Evolutionary conservation across 2,888 invertebrate species (phyloP).

Genomic region (Lithophane semibrunnea): DNA sequence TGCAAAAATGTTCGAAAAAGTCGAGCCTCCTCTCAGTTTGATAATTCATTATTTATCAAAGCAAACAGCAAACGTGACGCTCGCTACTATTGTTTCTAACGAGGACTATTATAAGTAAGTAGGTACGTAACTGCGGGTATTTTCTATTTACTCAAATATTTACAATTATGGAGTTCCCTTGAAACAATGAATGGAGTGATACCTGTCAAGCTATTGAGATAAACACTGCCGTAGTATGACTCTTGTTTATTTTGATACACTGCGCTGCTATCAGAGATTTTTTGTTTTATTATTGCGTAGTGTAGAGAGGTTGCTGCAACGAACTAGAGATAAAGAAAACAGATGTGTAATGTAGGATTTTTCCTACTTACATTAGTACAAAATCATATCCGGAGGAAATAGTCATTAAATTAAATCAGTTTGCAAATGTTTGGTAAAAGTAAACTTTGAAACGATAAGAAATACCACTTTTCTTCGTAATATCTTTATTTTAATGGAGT

Average conservation of each 20-base stretch:
- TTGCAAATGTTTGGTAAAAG: slow-evolving; percentile 23
- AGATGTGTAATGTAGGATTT: slow-evolving; percentile 48
- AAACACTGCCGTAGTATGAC: slow-evolving; percentile 56
- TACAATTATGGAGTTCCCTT: slow-evolving; percentile 44
- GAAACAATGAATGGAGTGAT: slow-evolving; percentile 59
- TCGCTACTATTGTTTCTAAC: slow-evolving; percentile 9
- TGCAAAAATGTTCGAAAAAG: not conserved
- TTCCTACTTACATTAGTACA: slow-evolving; percentile 33
- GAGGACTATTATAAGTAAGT: not conserved
- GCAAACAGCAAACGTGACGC: not conserved
- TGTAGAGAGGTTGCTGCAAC: not conserved
- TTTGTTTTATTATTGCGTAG: slow-evolving; percentile 46
- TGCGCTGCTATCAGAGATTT: slow-evolving; percentile 23
- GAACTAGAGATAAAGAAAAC: slow-evolving; percentile 29
- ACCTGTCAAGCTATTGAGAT: slow-evolving; percentile 57
- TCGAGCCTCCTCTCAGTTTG: not conserved
- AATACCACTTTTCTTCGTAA: not conserved
- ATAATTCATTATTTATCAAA: slow-evolving; percentile 9
- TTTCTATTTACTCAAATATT: slow-evolving; percentile 38
- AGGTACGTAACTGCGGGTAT: slow-evolving; percentile 11
- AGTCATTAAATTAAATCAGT: slow-evolving; percentile 22
- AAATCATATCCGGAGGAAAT: slow-evolving; percentile 59
- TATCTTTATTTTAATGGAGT: slow-evolving; percentile 6
- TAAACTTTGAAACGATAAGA: not conserved
- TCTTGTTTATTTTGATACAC: slow-evolving; percentile 33